phyloP scores from a whole-genome alignment of 2,113 vertebrate species.

The Pteropus alecto region DNA sequence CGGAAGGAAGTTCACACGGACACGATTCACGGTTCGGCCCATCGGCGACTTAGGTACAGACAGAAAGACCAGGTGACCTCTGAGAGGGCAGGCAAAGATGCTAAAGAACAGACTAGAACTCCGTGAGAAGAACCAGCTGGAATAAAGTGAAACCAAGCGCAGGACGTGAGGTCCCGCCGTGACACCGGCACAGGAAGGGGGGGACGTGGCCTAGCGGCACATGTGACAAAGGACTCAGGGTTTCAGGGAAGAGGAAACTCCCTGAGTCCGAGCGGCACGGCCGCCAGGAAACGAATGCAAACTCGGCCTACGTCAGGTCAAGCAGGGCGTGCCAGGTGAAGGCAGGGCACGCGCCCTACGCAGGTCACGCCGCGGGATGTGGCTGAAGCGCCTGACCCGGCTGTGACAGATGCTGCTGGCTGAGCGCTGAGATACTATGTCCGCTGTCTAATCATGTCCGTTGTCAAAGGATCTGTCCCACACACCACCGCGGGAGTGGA shows the following conservation, averaged over 20 bases:
- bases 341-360: background rate
- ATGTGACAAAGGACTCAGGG: background rate
- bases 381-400: no score
- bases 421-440: background rate
- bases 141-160: background rate
- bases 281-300: background rate
- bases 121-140: background rate
- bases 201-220: background rate
- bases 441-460: no score
- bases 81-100: background rate
- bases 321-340: background rate
- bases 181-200: background rate
- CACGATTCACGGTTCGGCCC: background rate
- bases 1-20: background rate
- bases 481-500: background rate
- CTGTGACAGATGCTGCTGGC: background rate
- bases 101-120: background rate
- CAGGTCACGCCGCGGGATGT: accelerated
- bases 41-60: background rate
- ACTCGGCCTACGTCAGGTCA: background rate
- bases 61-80: background rate
- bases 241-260: background rate
- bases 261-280: background rate
- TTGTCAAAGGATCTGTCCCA: background rate
- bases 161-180: background rate